Percentiles rank a stretch among this genome's conserved stretches.
Conservation (phyloP, 2,888 invertebrate genomes). For the Dermolepida albohirtum region DNA sequence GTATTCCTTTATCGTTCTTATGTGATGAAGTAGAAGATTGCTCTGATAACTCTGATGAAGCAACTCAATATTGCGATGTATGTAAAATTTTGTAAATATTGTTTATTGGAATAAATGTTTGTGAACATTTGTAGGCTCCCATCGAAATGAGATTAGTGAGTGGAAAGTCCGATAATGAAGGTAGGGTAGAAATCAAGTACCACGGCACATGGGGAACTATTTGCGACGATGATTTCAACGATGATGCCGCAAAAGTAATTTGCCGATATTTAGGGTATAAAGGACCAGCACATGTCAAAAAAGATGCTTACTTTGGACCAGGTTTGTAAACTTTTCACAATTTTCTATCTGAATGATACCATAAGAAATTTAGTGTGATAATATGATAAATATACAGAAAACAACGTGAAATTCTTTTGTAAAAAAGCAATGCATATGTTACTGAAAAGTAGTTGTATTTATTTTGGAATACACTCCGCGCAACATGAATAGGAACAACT, state of each 20-base stretch:
- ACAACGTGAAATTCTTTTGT: too few relatives aligned
- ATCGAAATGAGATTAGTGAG: slow-evolving; percentile 72
- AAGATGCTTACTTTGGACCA: slow-evolving; percentile 69
- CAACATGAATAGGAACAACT: too few relatives aligned
- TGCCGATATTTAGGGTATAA: slow-evolving; percentile 71
- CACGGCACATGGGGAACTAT: slow-evolving; percentile 81
- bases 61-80: slow-evolving; percentile 70
- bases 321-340: slow-evolving; percentile 55
- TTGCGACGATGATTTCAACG: slow-evolving; percentile 82
- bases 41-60: slow-evolving; percentile 74
- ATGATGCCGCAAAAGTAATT: slow-evolving; percentile 73
- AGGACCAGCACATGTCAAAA: slow-evolving; percentile 67
- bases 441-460: too few relatives aligned
- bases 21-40: slow-evolving; percentile 77
- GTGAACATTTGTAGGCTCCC: slow-evolving; percentile 61
- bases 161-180: slow-evolving; percentile 70
- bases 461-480: too few relatives aligned
- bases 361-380: too few relatives aligned
- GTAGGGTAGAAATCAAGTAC: slow-evolving; percentile 77
- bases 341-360: background rate
- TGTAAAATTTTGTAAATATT: background rate
- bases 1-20: slow-evolving; percentile 72
- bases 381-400: too few relatives aligned
- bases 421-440: too few relatives aligned
- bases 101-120: background rate